phyloP scores from a whole-genome alignment of 1,140 invertebrate species.

The Danaus melanippus region DNA sequence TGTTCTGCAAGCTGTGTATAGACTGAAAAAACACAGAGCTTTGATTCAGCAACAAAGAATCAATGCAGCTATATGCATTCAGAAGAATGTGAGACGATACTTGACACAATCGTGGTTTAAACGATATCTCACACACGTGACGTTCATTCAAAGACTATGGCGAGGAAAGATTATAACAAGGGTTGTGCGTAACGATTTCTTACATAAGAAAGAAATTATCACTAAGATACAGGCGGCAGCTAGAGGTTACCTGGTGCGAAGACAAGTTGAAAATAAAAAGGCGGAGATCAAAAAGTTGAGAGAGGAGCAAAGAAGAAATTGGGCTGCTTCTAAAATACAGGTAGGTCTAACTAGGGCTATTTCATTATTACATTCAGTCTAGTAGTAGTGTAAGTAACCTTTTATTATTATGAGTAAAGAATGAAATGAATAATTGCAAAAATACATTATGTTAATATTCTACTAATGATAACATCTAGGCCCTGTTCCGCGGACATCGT shows the following conservation, averaged over 20 bases:
- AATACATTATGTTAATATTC: too few species aligned
- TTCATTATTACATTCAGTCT: too few species aligned
- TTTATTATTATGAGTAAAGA: too few species aligned
- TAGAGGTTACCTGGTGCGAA: constrained; percentile 70
- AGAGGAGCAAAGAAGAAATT: constrained; percentile 56
- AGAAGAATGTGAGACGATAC: constrained; percentile 76
- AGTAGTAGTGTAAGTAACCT: too few species aligned
- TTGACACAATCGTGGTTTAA: constrained; percentile 43
- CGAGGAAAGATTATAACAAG: constrained; percentile 47
- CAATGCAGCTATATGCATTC: constrained; percentile 74
- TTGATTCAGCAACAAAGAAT: constrained; percentile 38
- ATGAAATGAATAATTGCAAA: too few species aligned
- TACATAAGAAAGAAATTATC: constrained; percentile 42
- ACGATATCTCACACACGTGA: constrained; percentile 33
- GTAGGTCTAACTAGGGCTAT: constrained; percentile 28
- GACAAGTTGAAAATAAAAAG: constrained; percentile 41
- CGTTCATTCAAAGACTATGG: constrained; percentile 67
- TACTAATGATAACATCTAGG: constrained; percentile 32
- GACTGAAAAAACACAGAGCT: constrained; percentile 33
- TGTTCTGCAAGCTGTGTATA: constrained; percentile 52
- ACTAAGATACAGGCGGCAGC: constrained; percentile 59
- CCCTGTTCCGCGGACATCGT: constrained; percentile 76
- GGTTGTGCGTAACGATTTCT: constrained; percentile 41
- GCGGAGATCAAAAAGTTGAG: constrained; percentile 60
- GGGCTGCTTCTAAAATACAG: constrained; percentile 77